Base-by-base conservation (phyloP, 2,888 invertebrate genomes). In the Resseliella maxima region DNA sequence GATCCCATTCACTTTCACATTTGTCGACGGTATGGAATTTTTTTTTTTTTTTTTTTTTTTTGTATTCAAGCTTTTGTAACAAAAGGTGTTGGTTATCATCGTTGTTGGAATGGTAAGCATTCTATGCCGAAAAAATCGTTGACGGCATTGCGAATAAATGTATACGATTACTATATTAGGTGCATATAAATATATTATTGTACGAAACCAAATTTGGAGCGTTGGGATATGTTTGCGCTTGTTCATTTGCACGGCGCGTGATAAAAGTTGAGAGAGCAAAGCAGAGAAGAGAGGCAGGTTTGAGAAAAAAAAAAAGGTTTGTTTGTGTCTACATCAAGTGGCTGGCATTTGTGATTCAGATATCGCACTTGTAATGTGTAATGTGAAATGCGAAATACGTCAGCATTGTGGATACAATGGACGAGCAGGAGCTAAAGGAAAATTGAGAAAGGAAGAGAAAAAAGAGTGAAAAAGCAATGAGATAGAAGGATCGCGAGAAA, bases 171-270 rank as follows among this genome's bases (percentile, higher is more conserved):
- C 72, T 35, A 72, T 50, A 50, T 72, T 72, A 72, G 83, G 24
- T 81, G 81, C 81, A 81, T 81, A 83, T 83, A 83, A 83, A 83
- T 83, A 83, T 83, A 83, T 83, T 83, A 83, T 83, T 83, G 83
- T 38, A 18, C 21, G 18, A 83, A 83, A 83, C 21, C 83, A 21
- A 83, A 38, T n/a, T 83, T 21, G 2, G 24, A 8, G 8, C 83
- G 38, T 36, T 83, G 38, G 83, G 38, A 83, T 83, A n/a, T 83
- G 18, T n/a, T n/a, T 83, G 38, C 36, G 35, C 5, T 31, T 15
- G 64, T 50, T 50, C 50, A 21, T 50, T 72, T 12, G 72, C 27
- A 24, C 18, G 31, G 36, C 24, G 83, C 38, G n/a, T 83, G 83
- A 38, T 83, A 83, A 83, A 83, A 38, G 38, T 38, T 24, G n/a